phyloP scores from a whole-genome alignment of 1,140 invertebrate genomes.

The Lasioglossum baleicum region DNA sequence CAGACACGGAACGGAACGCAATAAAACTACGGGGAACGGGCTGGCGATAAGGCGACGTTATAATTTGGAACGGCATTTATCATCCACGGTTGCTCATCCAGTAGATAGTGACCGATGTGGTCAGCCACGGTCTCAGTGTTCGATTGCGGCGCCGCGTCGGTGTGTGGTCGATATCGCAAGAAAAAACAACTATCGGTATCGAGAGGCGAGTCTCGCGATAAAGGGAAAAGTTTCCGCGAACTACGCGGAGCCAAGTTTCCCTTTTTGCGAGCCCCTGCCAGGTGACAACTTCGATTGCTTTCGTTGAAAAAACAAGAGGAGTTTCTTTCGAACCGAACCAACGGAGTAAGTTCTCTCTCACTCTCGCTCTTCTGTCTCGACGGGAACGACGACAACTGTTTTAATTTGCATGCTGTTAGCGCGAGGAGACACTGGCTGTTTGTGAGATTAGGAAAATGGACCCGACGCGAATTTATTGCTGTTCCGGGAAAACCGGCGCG shows the following conservation, averaged over 20 bases:
- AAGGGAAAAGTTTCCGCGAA: not conserved
- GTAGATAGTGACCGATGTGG: conserved; percentile 20
- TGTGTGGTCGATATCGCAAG: not conserved
- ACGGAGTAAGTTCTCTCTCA: too few relatives aligned
- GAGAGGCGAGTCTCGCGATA: not conserved
- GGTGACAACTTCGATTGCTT: not conserved
- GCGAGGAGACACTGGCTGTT: too few relatives aligned
- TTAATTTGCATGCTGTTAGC: not conserved
- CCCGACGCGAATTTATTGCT: too few relatives aligned
- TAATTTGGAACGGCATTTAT: conserved; percentile 18
- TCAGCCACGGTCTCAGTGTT: not conserved
- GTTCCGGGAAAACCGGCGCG: too few relatives aligned
- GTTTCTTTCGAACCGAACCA: not conserved
- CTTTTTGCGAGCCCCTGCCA: not conserved
- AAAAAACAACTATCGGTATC: not conserved
- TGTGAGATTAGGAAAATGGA: too few relatives aligned
- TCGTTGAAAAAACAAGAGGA: not conserved
- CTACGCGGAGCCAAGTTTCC: too few relatives aligned
- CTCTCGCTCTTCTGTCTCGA: too few relatives aligned
- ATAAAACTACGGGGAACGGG: not conserved
- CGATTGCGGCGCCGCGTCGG: not conserved
- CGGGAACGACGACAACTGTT: not conserved
- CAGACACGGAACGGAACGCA: not conserved
- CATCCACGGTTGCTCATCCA: conserved; percentile 6
- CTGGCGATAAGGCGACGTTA: not conserved